Conservation (phyloP, 1,140 invertebrate species). For the Pteromalus puparum region DNA sequence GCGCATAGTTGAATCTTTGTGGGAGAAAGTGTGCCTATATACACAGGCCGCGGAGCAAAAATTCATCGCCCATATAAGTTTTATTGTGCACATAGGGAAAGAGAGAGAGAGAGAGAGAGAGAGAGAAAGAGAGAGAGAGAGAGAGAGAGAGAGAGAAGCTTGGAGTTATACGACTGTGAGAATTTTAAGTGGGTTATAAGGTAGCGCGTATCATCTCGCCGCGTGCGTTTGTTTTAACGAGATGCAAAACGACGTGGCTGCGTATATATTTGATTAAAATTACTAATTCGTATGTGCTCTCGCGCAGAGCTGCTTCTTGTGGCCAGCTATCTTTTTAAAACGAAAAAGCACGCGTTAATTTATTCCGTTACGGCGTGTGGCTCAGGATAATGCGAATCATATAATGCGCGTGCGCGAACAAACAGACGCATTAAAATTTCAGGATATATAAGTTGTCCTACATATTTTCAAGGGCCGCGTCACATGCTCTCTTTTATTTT, state of each 20-base stretch:
- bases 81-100: neutral
- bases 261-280: neutral
- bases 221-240: neutral
- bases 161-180: neutral
- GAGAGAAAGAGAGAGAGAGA: neutral
- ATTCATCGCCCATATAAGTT: slow-evolving; percentile 20
- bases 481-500: neutral
- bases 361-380: neutral
- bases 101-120: neutral
- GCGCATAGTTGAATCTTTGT: neutral
- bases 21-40: neutral
- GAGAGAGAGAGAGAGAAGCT: neutral
- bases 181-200: neutral
- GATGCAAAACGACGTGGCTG: neutral
- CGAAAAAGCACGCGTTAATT: neutral
- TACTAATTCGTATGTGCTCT: neutral
- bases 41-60: neutral
- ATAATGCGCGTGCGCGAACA: neutral
- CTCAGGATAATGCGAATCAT: neutral
- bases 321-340: neutral
- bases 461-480: neutral
- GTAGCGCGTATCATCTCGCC: neutral
- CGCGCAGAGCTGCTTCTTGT: neutral
- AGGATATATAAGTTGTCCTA: neutral
- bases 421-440: neutral